Percentiles rank a stretch among this genome's conserved stretches.
These are phyloP conservation scores for Myotis yumanensis DNA, from an alignment of 2,113 vertebrate species.

Conservation along the genomic window DNA sequence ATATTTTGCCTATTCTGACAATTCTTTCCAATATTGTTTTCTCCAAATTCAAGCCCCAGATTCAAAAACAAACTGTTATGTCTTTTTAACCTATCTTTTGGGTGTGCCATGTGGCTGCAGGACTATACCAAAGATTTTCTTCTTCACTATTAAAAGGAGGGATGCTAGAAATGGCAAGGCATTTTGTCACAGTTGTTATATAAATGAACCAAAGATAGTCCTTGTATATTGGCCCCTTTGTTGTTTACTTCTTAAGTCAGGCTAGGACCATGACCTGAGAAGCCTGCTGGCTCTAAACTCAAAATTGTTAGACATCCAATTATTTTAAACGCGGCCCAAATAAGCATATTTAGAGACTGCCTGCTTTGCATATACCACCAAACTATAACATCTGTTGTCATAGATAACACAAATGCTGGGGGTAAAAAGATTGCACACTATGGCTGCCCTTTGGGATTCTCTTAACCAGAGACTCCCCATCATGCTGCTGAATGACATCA, in stretches of 20 bases:
- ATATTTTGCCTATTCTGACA: background rate
- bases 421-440: background rate
- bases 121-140: background rate
- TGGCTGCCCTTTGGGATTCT: background rate
- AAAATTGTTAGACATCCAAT: background rate
- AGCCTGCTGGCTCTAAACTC: background rate
- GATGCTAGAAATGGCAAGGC: background rate
- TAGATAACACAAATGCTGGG: background rate
- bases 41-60: background rate
- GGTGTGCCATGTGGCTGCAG: background rate
- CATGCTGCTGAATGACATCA: background rate
- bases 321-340: background rate
- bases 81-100: background rate
- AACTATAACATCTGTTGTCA: background rate
- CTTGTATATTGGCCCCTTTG: too few relatives aligned
- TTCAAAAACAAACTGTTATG: background rate
- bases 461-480: background rate
- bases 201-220: too few relatives aligned
- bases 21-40: background rate
- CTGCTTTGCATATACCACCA: background rate
- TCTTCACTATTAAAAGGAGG: constrained; percentile 1
- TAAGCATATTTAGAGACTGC: background rate
- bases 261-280: background rate
- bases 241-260: background rate
- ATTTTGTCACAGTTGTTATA: background rate